Evolutionary conservation across 2,888 invertebrate genomes (phyloP).

Genomic region (Tetheella fluctuosa): DNA sequence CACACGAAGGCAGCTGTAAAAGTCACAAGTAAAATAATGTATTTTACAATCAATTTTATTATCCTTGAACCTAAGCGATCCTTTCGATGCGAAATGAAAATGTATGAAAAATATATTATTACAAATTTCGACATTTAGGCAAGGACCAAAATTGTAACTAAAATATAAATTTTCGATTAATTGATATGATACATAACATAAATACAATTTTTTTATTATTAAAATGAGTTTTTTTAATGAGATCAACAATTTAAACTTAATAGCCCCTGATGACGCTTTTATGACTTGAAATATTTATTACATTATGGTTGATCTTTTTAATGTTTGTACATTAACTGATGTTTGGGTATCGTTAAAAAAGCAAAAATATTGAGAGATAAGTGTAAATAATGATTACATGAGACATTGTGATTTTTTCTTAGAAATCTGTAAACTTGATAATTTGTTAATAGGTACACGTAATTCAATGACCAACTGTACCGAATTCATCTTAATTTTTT

Average conservation of each 20-base stretch:
- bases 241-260: constrained; percentile 9
- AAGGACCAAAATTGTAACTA: not conserved
- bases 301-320: constrained; percentile 5
- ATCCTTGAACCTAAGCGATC: too few relatives aligned
- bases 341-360: not conserved
- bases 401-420: not conserved
- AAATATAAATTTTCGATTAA: not conserved
- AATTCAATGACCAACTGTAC: too few relatives aligned
- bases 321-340: not conserved
- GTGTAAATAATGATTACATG: not conserved
- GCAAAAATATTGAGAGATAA: not conserved
- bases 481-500: too few relatives aligned
- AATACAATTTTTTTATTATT: not conserved
- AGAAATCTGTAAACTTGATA: not conserved
- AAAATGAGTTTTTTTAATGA: not conserved
- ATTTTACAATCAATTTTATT: too few relatives aligned
- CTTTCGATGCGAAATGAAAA: too few relatives aligned
- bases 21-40: too few relatives aligned
- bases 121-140: too few relatives aligned
- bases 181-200: not conserved
- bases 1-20: too few relatives aligned
- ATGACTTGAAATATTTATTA: constrained; percentile 3
- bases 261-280: constrained; percentile 10
- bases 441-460: too few relatives aligned
- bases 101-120: too few relatives aligned